These are phyloP conservation scores for Dendroctonus valens DNA, from an alignment of 1,140 invertebrate genomes.

Conservation along the genomic window DNA sequence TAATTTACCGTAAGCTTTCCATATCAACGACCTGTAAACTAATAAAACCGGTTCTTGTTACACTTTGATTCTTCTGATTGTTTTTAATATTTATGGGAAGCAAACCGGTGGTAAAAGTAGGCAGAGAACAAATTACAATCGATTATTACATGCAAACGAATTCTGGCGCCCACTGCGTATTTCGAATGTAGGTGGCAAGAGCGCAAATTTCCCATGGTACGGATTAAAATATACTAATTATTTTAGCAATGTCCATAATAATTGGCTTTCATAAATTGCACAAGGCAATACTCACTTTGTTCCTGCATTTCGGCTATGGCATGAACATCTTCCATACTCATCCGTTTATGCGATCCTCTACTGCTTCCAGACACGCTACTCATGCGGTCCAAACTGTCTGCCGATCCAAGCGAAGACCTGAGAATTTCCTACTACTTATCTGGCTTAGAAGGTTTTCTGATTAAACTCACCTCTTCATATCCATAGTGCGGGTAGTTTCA, in stretches of 20 bases:
- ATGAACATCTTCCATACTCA: slow-evolving; percentile 46
- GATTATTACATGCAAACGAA: slow-evolving; percentile 2
- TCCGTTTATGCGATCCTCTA: slow-evolving; percentile 42
- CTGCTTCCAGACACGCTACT: slow-evolving; percentile 45
- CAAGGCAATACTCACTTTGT: slow-evolving; percentile 38
- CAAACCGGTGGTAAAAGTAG: not conserved
- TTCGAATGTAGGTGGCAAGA: too few species aligned
- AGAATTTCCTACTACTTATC: slow-evolving; percentile 18
- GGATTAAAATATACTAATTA: too few species aligned
- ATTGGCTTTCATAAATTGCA: too few species aligned
- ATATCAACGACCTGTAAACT: too few species aligned
- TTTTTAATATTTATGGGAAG: not conserved
- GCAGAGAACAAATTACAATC: not conserved
- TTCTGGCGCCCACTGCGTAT: not conserved
- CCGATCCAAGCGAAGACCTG: slow-evolving; percentile 43
- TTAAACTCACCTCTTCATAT: slow-evolving; percentile 10
- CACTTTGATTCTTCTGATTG: too few species aligned
- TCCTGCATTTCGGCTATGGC: slow-evolving; percentile 45
- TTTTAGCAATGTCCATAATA: too few species aligned
- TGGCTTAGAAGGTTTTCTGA: not conserved
- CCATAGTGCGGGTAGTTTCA: slow-evolving; percentile 28
- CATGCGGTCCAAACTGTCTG: slow-evolving; percentile 46
- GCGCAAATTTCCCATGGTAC: too few species aligned
- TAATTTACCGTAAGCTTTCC: too few species aligned
- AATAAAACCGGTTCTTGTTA: too few species aligned